Conservation (phyloP, 2,888 invertebrate genomes). For the Eumacrocentrus americanus region DNA sequence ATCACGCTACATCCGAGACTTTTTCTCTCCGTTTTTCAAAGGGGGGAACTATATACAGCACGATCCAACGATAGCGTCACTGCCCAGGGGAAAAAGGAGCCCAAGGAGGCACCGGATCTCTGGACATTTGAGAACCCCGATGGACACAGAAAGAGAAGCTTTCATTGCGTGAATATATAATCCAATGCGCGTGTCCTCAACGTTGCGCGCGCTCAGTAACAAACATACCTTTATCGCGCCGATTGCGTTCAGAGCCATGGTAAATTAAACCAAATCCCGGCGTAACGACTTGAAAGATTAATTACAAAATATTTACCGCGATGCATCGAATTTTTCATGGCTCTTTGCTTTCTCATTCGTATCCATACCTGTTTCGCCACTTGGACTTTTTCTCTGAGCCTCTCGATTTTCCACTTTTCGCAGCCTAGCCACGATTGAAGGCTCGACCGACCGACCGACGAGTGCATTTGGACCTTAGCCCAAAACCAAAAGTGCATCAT, state of each 20-base stretch:
- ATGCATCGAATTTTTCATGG: conserved; percentile 21
- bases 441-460: conserved; percentile 25
- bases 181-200: conserved; percentile 16
- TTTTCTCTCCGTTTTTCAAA: conserved; percentile 15
- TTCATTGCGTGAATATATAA: conserved; percentile 27
- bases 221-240: conserved; percentile 35
- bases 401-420: background rate
- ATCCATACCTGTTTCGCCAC: background rate
- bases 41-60: conserved; percentile 10
- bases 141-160: conserved; percentile 24
- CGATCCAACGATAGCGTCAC: conserved; percentile 17
- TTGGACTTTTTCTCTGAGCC: conserved; percentile 1
- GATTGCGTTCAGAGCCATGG: conserved; percentile 38
- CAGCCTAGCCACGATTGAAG: conserved; percentile 18
- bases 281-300: conserved; percentile 29
- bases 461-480: conserved; percentile 29
- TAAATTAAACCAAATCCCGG: conserved; percentile 38
- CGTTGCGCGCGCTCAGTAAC: conserved; percentile 26
- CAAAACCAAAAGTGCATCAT: conserved; percentile 24
- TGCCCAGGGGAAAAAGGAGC: conserved; percentile 4
- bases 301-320: conserved; percentile 26
- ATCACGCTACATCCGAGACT: conserved; percentile 5
- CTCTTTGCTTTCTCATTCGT: background rate
- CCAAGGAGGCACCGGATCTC: conserved; percentile 12
- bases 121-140: conserved; percentile 21